Conservation (phyloP, 2,113 vertebrate species). For the Anser brachyrhynchus region DNA sequence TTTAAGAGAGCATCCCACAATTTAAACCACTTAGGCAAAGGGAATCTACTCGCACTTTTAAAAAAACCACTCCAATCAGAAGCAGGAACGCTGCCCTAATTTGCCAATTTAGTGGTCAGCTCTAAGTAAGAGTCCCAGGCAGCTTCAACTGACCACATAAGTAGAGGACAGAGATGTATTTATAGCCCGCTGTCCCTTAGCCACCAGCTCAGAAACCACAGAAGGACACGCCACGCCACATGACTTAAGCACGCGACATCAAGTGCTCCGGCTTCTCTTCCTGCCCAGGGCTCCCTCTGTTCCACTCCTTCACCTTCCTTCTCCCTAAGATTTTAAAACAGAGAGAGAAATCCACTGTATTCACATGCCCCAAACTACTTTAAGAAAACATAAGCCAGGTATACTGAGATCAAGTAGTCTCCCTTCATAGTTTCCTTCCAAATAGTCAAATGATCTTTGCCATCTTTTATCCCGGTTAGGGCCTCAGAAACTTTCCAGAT, state of each 20-base stretch:
- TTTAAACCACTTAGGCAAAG: background rate
- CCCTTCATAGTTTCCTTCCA: background rate
- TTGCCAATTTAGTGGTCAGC: background rate
- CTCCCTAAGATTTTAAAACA: background rate
- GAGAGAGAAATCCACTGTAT: background rate
- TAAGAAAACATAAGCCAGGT: background rate
- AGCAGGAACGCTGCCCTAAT: background rate
- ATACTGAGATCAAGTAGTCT: background rate
- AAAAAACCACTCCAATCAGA: background rate
- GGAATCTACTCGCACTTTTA: background rate
- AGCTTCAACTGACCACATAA: background rate
- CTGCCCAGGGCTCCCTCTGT: background rate
- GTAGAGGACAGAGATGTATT: background rate
- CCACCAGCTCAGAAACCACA: slow-evolving; percentile 37
- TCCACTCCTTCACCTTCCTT: background rate
- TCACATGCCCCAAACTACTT: background rate
- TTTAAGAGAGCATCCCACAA: background rate
- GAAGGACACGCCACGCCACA: background rate
- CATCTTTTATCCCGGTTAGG: background rate
- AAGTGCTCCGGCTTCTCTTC: background rate
- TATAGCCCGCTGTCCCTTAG: background rate
- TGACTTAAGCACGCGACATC: background rate
- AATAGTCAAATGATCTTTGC: background rate
- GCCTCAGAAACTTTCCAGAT: background rate
- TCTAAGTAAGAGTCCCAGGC: background rate